Percentiles rank a stretch among this genome's conserved stretches.
Evolutionary conservation across 53 echinoderm and acorn worm genomes (phyloP).

Genomic region (Mesocentrotus franciscanus): DNA sequence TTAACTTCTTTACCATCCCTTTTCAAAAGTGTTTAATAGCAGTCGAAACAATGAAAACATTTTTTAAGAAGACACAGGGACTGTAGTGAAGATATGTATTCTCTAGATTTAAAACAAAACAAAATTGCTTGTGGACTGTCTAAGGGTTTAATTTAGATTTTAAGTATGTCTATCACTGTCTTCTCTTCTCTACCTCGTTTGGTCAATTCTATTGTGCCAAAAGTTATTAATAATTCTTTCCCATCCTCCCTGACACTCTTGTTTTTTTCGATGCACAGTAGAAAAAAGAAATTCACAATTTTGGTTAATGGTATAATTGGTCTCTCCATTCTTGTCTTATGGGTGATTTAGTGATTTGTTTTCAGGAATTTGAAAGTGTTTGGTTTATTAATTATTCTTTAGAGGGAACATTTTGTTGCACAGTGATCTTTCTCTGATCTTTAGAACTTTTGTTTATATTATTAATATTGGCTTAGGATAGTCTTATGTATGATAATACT

Average conservation of each 20-base stretch:
- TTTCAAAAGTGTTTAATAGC: no score
- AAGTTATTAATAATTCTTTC: not conserved
- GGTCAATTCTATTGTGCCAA: no score
- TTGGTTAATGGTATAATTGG: not conserved
- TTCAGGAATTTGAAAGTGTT: not conserved
- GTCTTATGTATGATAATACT: no score
- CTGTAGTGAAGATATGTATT: no score
- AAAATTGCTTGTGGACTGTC: not conserved
- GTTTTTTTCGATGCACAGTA: not conserved
- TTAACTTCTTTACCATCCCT: not conserved
- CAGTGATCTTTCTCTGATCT: not conserved
- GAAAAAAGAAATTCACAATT: not conserved
- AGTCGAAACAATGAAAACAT: no score
- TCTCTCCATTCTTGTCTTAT: not conserved
- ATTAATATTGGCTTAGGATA: not conserved
- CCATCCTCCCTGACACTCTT: not conserved
- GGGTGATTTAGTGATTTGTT: not conserved
- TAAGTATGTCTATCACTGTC: not conserved
- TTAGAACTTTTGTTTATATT: not conserved
- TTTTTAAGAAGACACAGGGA: no score
- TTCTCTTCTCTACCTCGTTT: not conserved
- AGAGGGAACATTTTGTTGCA: not conserved
- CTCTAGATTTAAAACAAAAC: no score
- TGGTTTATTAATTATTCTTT: constrained; percentile 4
- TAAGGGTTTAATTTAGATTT: not conserved